Evolutionary conservation across 2,113 vertebrate genomes (phyloP), one percentile per base, ranked within the genome.

Genomic region (Hypomesus transpacificus): DNA sequence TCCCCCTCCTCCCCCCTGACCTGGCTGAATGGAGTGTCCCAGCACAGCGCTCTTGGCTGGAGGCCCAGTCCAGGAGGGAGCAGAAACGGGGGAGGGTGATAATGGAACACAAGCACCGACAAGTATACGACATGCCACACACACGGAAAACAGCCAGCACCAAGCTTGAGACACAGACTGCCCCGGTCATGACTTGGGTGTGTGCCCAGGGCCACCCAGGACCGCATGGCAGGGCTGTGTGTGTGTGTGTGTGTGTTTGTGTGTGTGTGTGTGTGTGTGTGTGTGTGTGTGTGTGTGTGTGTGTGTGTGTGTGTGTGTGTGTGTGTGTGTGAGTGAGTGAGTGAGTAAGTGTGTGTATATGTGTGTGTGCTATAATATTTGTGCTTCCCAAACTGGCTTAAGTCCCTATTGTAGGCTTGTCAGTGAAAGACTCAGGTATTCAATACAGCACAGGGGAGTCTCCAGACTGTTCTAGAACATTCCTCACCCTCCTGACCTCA

Each of bases 31-130:
- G 73, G 75, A 84, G 82, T 46, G 26, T 68, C 83, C 84, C 86
- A 71, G 59, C 68, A 75, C 79, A 84, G 84, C 75, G 81, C 78
- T 84, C 85, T 91, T 93, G 92, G 91, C 91, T 85, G 68, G 65
- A 79, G 83, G 89, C 90, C 89, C 80, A 89, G 78, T 77, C 76
- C 77, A 74, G 53, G 66, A 77, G 39, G 73, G 75, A 72, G 79
- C 75, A 78, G 80, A 76, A 61, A 26, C 4, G 68, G 75, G 69
- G 73, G 77, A 73, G 76, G 75, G 87, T 89, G 86, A 92, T 92
- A 92, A 93, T 92, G 87, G 87, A 83, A 88, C 90, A 92, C 88
- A 87, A 90, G 86, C 81, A 76, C 75, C 56, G 75, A 91, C 88
- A 92, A 87, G 89, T 82, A 60, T 70, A 85, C 86, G 87, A 91